Evolutionary conservation across 2,113 vertebrate species (phyloP).

Genomic region (Siniperca knerii): DNA sequence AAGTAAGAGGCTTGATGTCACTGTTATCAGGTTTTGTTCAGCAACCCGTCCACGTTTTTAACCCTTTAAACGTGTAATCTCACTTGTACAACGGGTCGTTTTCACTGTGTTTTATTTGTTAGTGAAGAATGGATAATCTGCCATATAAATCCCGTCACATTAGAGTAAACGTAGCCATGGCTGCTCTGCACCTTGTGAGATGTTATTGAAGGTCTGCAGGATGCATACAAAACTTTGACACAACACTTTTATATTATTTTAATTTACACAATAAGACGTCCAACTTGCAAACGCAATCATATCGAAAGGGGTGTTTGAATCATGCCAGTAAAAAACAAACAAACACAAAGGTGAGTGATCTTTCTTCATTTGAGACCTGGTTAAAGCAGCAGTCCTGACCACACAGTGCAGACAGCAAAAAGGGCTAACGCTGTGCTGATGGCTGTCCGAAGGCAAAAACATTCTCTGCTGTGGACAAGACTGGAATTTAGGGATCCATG

Average conservation of each 20-base stretch:
- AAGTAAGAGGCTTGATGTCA: constrained; percentile 52
- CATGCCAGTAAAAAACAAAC: neutral
- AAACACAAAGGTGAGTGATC: neutral
- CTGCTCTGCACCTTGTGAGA: neutral
- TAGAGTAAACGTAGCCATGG: neutral
- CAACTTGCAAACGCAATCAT: neutral
- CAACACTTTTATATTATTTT: neutral
- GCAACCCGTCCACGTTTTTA: constrained; percentile 49
- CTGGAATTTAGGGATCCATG: neutral
- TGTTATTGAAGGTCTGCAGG: neutral
- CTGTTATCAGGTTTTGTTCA: constrained; percentile 46
- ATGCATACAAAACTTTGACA: neutral
- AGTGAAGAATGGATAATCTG: neutral
- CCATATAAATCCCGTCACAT: neutral
- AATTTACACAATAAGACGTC: neutral
- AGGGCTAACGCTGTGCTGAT: constrained; percentile 36
- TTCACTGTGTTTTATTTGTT: neutral
- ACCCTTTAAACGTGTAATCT: constrained; percentile 47
- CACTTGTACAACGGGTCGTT: neutral
- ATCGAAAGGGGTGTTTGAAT: neutral
- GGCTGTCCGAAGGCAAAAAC: neutral
- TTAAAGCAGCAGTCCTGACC: constrained; percentile 15
- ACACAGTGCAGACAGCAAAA: constrained; percentile 23
- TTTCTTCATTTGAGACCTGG: neutral
- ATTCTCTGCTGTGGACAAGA: neutral